Evolutionary conservation across 2,888 invertebrate species (phyloP).

Genomic region (Neria commutata): DNA sequence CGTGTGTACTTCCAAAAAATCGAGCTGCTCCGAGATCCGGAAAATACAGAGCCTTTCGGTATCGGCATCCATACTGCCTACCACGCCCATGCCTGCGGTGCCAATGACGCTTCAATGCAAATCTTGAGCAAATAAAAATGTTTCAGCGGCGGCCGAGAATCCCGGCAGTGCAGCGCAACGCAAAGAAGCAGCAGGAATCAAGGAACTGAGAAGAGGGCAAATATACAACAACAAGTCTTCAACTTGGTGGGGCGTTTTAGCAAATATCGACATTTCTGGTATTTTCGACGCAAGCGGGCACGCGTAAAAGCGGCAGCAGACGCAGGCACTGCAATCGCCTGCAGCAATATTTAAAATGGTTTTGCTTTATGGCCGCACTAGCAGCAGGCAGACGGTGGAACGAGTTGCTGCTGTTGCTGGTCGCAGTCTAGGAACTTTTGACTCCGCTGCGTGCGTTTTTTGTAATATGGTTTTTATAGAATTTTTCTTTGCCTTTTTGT

Average conservation of each 20-base stretch:
- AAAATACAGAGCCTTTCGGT: too few species aligned
- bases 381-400: not conserved
- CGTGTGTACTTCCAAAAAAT: too few species aligned
- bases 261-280: slow-evolving; percentile 1
- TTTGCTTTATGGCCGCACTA: not conserved
- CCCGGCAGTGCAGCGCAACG: too few species aligned
- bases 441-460: not conserved
- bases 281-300: too few species aligned
- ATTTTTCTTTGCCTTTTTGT: not conserved
- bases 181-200: not conserved
- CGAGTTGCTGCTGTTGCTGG: not conserved
- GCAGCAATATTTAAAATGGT: not conserved
- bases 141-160: too few species aligned
- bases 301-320: not conserved
- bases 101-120: too few species aligned
- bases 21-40: too few species aligned
- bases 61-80: too few species aligned
- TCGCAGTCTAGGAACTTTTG: not conserved
- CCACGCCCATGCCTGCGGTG: too few species aligned
- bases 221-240: not conserved
- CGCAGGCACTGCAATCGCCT: not conserved
- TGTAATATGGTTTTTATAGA: not conserved
- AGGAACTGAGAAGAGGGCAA: too few species aligned
- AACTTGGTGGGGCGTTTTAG: not conserved
- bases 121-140: too few species aligned